phyloP scores from a whole-genome alignment of 2,113 vertebrate species.

The Pangasianodon gigas region DNA sequence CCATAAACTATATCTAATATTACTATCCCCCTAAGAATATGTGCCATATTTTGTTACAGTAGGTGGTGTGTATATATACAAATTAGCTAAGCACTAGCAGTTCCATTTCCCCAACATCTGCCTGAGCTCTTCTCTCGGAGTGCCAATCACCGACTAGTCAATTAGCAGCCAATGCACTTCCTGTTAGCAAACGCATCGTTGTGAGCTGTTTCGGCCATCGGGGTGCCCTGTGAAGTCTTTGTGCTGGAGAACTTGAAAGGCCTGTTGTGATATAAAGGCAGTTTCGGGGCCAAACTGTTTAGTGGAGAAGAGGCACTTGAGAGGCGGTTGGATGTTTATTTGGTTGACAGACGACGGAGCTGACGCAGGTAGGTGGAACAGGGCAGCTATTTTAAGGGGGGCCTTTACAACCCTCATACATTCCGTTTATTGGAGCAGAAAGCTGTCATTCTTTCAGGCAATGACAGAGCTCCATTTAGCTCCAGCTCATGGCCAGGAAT shows the following conservation, averaged over 20 bases:
- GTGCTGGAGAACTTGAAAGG: constrained; percentile 54
- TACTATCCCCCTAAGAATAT: not conserved
- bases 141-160: constrained; percentile 58
- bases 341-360: constrained; percentile 52
- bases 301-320: constrained; percentile 54
- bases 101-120: constrained; percentile 49
- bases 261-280: constrained; percentile 49
- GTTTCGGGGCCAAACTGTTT: constrained; percentile 44
- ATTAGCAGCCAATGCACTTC: constrained; percentile 60
- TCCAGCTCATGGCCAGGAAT: constrained; percentile 52
- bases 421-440: constrained; percentile 58
- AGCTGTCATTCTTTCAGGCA: constrained; percentile 57
- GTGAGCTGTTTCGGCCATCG: constrained; percentile 45
- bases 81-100: not conserved
- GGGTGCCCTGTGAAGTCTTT: constrained; percentile 50
- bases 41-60: constrained; percentile 18
- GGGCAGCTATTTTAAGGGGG: constrained; percentile 54
- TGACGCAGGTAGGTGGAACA: constrained; percentile 53
- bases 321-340: constrained; percentile 55
- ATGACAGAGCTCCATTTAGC: constrained; percentile 56
- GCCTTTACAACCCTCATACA: constrained; percentile 53
- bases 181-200: constrained; percentile 72
- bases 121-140: constrained; percentile 62
- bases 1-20: not conserved
- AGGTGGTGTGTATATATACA: not conserved